These are phyloP conservation scores for Ganaspis brasiliensis DNA, from an alignment of 2,888 invertebrate genomes.

Conservation along the genomic window DNA sequence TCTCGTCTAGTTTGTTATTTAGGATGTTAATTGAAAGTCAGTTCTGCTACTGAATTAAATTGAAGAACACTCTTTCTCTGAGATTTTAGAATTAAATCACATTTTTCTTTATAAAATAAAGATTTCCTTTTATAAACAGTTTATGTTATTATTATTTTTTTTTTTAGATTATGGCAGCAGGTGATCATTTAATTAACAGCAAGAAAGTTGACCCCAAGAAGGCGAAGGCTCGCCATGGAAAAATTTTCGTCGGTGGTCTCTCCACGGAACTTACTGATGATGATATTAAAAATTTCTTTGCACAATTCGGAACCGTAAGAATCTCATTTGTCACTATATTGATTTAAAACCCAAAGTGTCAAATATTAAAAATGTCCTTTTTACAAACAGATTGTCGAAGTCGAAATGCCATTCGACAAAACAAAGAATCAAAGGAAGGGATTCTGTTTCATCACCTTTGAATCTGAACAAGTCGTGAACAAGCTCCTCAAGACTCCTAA, in stretches of 20 bases:
- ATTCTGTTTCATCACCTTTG: slow-evolving; percentile 99
- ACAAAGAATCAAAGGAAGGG: slow-evolving; percentile 98
- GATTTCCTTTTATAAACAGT: not conserved
- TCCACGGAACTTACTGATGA: slow-evolving; percentile 96
- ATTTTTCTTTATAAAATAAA: slow-evolving; percentile 4
- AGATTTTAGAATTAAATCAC: slow-evolving; percentile 49
- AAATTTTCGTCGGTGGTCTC: slow-evolving; percentile 97
- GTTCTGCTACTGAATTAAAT: slow-evolving; percentile 79
- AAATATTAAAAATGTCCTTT: slow-evolving; percentile 47
- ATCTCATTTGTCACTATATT: slow-evolving; percentile 1
- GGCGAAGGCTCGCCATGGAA: slow-evolving; percentile 96
- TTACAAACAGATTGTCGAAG: slow-evolving; percentile 94
- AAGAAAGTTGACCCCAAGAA: slow-evolving; percentile 98
- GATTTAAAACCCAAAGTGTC: slow-evolving; percentile 15
- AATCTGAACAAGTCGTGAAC: slow-evolving; percentile 96
- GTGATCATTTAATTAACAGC: slow-evolving; percentile 95
- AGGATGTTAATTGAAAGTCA: slow-evolving; percentile 64
- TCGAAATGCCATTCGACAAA: slow-evolving; percentile 98
- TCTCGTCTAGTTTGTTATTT: too few species aligned
- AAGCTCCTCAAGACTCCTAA: slow-evolving; percentile 96
- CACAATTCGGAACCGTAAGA: slow-evolving; percentile 95
- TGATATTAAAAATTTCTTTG: slow-evolving; percentile 95
- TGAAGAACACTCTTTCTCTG: slow-evolving; percentile 71
- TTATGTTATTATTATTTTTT: slow-evolving; percentile 61
- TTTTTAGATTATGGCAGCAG: slow-evolving; percentile 86